Base-by-base conservation (phyloP, 2,113 vertebrate species). In the Madoqua kirkii region DNA sequence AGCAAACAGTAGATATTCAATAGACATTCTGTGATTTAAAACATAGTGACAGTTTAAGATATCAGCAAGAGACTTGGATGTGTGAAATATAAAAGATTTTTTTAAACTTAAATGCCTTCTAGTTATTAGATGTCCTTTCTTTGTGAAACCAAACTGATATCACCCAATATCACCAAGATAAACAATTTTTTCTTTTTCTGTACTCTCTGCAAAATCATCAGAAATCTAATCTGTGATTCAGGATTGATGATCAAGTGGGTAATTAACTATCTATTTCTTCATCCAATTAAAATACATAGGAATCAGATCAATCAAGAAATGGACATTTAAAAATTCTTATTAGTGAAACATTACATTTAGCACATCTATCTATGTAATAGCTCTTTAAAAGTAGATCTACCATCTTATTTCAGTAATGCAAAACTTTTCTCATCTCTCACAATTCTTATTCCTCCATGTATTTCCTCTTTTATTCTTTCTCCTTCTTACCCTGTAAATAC, bases 191-290 rank as follows among this genome's bases (percentile, higher is more conserved):
- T 76, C 67, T 85, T 95, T 87, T 64, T 81, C 59, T 57, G 7
- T 71, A 48, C 67, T 79, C 71, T 40, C 52, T 95, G 78, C 40
- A 96, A 93, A 91, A 86, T 91, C 14, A 83, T 36, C 55, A 85
- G 60, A 83, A 82, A 86, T 96, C 55, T 86, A 64, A 90, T 60
- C 31, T 87, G 45, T 82, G 62, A 62, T 87, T 92, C 25, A 90
- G 33, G 59, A 95, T 67, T 86, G n/a, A 91, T 84, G 57, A 89
- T 45, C 27, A 88, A n/a, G 23, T 83, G 9, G 86, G 5, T 48
- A 62, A 52, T 92, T 92, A 93, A 29, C 54, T 96, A 81, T 29
- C 40, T 43, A 54, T 88, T 95, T 92, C 78, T 92, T 92, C 31
- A 67, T 60, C 55, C 64, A 90, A 3, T 85, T 90, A 95, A 40